A percentile compares a stretch with the other conserved stretches of the same genome.
phyloP scores from a whole-genome alignment of 1,140 invertebrate genomes.

The Hylaeus volcanicus region DNA sequence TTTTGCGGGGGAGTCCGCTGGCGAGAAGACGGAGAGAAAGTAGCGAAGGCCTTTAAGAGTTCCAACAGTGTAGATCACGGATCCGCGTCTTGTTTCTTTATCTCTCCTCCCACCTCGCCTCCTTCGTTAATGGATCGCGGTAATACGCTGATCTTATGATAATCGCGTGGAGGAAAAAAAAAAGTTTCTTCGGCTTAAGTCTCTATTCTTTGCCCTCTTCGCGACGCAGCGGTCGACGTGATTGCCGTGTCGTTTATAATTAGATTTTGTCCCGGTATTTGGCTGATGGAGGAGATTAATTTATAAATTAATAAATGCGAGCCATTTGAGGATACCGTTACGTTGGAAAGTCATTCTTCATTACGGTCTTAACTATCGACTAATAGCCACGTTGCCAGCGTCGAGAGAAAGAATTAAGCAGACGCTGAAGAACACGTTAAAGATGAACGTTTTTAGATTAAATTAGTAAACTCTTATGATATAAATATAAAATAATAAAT shows the following conservation, averaged over 20 bases:
- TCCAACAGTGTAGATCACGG: slow-evolving; percentile 31
- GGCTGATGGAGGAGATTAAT: background rate
- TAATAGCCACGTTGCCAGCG: no score
- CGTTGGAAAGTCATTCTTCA: background rate
- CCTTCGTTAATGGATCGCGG: slow-evolving; percentile 64
- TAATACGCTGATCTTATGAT: slow-evolving; percentile 66
- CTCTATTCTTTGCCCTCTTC: background rate
- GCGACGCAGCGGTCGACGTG: background rate
- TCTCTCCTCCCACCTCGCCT: slow-evolving; percentile 18
- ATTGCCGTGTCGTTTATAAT: slow-evolving; percentile 21
- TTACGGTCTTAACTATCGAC: no score
- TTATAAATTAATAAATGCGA: no score
- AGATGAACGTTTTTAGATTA: no score
- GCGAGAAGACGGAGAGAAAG: slow-evolving; percentile 58
- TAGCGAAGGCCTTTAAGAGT: slow-evolving; percentile 59
- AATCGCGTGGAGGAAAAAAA: slow-evolving; percentile 14
- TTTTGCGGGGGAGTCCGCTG: slow-evolving; percentile 74
- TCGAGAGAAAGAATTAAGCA: no score
- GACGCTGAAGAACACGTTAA: no score
- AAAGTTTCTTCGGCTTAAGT: background rate
- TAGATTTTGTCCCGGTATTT: slow-evolving; percentile 12
- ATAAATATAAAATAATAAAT: no score
- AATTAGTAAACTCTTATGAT: no score
- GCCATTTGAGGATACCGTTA: background rate
- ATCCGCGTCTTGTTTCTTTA: slow-evolving; percentile 46